Evolutionary conservation across 1,140 invertebrate species (phyloP).

Genomic region (Polypedilum vanderplanki): DNA sequence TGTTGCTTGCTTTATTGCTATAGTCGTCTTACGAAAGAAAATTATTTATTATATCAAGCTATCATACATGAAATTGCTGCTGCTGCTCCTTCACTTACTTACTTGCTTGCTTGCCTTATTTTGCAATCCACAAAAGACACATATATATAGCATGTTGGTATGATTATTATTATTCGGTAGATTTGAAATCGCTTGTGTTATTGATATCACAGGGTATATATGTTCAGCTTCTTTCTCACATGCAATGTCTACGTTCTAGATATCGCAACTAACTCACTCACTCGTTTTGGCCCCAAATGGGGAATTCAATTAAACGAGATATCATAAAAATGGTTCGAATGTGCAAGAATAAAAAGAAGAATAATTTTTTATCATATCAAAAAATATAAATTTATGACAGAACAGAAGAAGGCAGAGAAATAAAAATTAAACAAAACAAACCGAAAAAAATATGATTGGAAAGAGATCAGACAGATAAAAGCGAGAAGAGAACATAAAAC

Average conservation of each 20-base stretch:
- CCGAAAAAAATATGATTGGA: slow-evolving; percentile 1
- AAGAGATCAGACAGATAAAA: slow-evolving; percentile 18
- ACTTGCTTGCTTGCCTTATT: slow-evolving; percentile 9
- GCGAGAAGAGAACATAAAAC: not conserved
- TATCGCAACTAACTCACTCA: not conserved
- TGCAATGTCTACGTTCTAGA: slow-evolving; percentile 15
- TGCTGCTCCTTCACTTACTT: not conserved
- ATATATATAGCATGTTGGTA: not conserved
- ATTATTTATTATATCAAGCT: slow-evolving; percentile 10
- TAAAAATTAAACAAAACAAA: slow-evolving; percentile 7
- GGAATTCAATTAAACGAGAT: slow-evolving; percentile 18
- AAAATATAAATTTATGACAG: slow-evolving; percentile 14
- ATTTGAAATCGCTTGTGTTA: not conserved
- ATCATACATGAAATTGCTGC: not conserved
- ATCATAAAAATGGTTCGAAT: not conserved
- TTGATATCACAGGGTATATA: too few species aligned
- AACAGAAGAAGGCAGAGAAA: not conserved
- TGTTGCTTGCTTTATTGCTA: not conserved
- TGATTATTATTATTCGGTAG: slow-evolving; percentile 7
- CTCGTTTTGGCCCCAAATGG: slow-evolving; percentile 7
- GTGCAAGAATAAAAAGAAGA: not conserved
- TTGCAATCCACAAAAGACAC: not conserved
- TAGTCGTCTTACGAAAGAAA: not conserved
- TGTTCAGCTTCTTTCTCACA: not conserved
- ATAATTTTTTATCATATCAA: slow-evolving; percentile 3